Evolutionary conservation across 2,888 invertebrate species (phyloP), one percentile per base, ranked within the genome.

Genomic region (Hirtodrosophila confusa): DNA sequence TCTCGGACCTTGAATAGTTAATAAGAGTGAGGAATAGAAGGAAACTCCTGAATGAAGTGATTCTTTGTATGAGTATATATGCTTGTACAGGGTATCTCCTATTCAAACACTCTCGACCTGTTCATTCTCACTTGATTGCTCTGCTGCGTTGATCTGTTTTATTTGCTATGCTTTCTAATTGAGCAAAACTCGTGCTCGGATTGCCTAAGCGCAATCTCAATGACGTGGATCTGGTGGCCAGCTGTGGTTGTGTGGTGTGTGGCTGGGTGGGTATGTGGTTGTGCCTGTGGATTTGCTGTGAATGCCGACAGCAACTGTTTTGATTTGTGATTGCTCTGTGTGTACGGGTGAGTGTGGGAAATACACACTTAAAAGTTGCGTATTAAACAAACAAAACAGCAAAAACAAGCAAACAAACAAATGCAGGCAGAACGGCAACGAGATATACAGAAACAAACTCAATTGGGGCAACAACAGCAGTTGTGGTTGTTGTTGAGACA

Each of bases 141-240:
- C 43, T 61, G 36, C 47, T 41, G 40, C 36, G 54, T 17, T 29
- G 72, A 72, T 66, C 66, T 67, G 65, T 43, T 78, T 58, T 82
- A 73, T 74, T 77, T 80, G 73, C 77, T 58, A 68, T 68, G 65
- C 68, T 84, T 84, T 86, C 85, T 86, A 84, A 83, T 86, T 80
- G 87, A 80, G 69, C 82, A 78, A 43, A 36, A 62, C 61, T 83
- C 83, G 86, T 80, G 86, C 86, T 73, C 63, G 62, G 80, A 75
- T 82, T 85, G 82, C 82, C 51, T 58, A 69, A 75, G 47, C 69
- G 60, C 60, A 44, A 64, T 57, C 50, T 58, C 62, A 58, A 78
- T 74, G 78, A 78, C 66, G 77, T 77, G 61, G 17, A 35, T 57
- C n/a, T 41, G 44, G 40, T 39, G 39, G 45, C 35, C 9, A n/a